Conservation (phyloP, 2,888 invertebrate genomes). For the Plebejus anna region DNA sequence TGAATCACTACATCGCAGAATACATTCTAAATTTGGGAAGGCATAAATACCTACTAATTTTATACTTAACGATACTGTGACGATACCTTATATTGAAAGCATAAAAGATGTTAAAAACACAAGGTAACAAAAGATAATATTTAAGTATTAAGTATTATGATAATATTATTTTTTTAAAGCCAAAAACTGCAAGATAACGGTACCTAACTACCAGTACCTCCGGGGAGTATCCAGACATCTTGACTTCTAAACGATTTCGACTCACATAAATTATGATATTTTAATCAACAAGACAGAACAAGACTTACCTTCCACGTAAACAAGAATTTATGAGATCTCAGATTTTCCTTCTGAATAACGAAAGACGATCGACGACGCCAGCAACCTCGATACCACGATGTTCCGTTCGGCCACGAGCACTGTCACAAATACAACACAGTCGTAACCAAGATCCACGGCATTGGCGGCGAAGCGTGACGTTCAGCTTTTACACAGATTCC, state of each 20-base stretch:
- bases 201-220: constrained; percentile 51
- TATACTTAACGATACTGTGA: not conserved
- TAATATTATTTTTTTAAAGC: not conserved
- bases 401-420: constrained; percentile 66
- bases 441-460: constrained; percentile 51
- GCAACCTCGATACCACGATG: constrained; percentile 63
- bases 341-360: constrained; percentile 71
- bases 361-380: constrained; percentile 63
- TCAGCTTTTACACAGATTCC: constrained; percentile 47
- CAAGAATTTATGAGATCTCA: constrained; percentile 33
- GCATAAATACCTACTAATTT: not conserved
- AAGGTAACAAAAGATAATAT: not conserved
- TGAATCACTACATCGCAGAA: not conserved
- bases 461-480: constrained; percentile 44
- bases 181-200: constrained; percentile 49
- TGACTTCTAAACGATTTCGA: constrained; percentile 17
- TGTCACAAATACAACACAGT: constrained; percentile 61
- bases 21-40: not conserved
- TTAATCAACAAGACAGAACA: not conserved
- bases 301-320: constrained; percentile 28
- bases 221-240: constrained; percentile 1
- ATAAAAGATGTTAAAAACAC: not conserved
- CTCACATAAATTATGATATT: not conserved
- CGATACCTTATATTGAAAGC: constrained; percentile 2
- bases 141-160: not conserved